A percentile compares a stretch with the other conserved stretches of the same genome.
phyloP scores from a whole-genome alignment of 2,113 vertebrate species.

The Gymnogyps californianus region DNA sequence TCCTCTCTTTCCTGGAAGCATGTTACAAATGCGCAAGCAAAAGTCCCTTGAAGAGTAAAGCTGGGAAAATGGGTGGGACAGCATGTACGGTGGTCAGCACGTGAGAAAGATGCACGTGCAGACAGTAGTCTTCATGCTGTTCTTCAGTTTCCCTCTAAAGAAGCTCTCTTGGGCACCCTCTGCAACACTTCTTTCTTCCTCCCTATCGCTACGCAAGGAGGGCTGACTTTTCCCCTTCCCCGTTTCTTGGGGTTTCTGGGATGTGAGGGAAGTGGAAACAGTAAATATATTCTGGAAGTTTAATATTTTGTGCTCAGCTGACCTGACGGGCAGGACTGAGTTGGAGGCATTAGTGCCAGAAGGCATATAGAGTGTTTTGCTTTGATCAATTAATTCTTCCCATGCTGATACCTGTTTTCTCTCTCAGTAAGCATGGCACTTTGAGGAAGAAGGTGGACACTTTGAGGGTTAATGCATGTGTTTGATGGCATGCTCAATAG shows the following conservation, averaged over 20 bases:
- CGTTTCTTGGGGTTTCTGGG: background rate
- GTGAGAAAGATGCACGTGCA: background rate
- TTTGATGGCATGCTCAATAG: background rate
- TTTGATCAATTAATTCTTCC: background rate
- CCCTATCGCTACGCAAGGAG: fast-evolving
- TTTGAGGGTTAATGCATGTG: background rate
- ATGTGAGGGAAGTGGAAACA: background rate
- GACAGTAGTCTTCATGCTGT: background rate
- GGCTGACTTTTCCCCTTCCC: background rate
- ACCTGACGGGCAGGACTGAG: background rate
- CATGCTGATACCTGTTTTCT: background rate
- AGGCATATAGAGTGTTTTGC: background rate
- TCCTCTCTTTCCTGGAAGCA: background rate
- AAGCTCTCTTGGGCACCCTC: background rate
- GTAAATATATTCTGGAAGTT: background rate
- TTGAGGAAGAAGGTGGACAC: background rate
- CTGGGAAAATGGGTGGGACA: background rate
- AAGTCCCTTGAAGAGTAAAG: background rate
- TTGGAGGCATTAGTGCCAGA: background rate
- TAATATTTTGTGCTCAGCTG: background rate
- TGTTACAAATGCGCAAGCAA: background rate
- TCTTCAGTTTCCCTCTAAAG: background rate
- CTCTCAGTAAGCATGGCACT: background rate
- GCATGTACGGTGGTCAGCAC: background rate
- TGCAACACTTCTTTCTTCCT: background rate